These are phyloP conservation scores for Aeoliscus strigatus DNA, from an alignment of 2,797 vertebrate species.

Conservation along the genomic window DNA sequence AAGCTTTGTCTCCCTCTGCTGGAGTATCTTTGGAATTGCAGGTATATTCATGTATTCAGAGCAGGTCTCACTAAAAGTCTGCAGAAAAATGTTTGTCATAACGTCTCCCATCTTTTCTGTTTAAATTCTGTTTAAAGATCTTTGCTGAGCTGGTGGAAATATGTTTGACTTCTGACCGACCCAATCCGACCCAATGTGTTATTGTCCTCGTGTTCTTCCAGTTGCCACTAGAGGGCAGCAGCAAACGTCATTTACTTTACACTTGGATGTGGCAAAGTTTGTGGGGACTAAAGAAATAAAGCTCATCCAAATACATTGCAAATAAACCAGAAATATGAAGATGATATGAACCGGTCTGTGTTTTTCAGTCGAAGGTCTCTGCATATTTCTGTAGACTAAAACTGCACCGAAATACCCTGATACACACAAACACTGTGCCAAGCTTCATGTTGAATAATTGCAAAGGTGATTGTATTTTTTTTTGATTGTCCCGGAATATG, in stretches of 20 bases:
- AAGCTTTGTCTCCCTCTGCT: slow-evolving; percentile 61
- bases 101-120: background rate
- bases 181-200: no score
- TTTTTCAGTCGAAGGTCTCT: background rate
- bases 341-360: background rate
- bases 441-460: background rate
- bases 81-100: background rate
- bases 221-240: slow-evolving; percentile 51
- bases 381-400: background rate
- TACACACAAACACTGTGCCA: background rate
- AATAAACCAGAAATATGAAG: background rate
- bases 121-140: background rate
- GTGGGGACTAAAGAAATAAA: slow-evolving; percentile 1
- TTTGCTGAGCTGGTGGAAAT: background rate
- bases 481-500: slow-evolving; percentile 17
- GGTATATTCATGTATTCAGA: background rate
- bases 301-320: background rate
- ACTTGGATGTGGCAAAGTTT: background rate
- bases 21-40: slow-evolving; percentile 25
- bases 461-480: slow-evolving; percentile 2
- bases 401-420: background rate
- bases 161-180: slow-evolving; percentile 2
- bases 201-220: background rate
- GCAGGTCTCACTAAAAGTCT: background rate
- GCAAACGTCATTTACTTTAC: background rate